phyloP scores from a whole-genome alignment of 2,797 vertebrate genomes.

The Diplodus sargus region DNA sequence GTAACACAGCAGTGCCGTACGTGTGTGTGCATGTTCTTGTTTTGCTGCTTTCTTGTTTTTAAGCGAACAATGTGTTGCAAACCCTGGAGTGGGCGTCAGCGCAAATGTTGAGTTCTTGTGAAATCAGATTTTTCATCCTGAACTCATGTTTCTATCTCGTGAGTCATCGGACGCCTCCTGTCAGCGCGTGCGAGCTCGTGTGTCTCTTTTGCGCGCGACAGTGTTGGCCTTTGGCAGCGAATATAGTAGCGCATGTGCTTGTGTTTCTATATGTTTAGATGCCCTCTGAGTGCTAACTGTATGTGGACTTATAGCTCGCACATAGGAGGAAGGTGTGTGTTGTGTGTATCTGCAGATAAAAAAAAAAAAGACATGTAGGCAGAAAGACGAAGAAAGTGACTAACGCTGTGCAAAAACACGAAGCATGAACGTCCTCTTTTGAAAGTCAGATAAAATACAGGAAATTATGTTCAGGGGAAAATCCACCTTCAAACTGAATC shows the following conservation, averaged over 20 bases:
- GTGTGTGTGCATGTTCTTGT: slow-evolving; percentile 14
- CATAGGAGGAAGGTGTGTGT: not conserved
- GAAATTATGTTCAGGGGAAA: not conserved
- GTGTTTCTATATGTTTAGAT: slow-evolving; percentile 7
- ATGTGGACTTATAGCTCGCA: not conserved
- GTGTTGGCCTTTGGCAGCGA: not conserved
- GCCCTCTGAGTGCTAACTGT: not conserved
- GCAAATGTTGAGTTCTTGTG: slow-evolving; percentile 57
- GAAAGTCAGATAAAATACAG: not conserved
- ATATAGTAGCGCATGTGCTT: not conserved
- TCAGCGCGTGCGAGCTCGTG: not conserved
- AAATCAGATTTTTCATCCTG: slow-evolving; percentile 52
- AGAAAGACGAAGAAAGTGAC: slow-evolving; percentile 10
- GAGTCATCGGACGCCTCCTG: slow-evolving; percentile 38
- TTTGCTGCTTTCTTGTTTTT: slow-evolving; percentile 1
- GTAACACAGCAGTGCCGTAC: not conserved
- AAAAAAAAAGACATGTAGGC: not conserved
- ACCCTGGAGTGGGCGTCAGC: slow-evolving; percentile 16
- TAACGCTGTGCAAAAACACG: not conserved
- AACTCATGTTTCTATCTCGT: slow-evolving; percentile 29
- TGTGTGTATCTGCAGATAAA: not conserved
- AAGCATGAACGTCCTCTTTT: not conserved
- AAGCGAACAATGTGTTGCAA: slow-evolving; percentile 11
- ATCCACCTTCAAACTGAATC: not conserved
- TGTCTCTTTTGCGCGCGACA: not conserved